These are phyloP conservation scores for Melanotaenia pygmaea DNA, from an alignment of 2,797 vertebrate genomes.

Conservation along the genomic window DNA sequence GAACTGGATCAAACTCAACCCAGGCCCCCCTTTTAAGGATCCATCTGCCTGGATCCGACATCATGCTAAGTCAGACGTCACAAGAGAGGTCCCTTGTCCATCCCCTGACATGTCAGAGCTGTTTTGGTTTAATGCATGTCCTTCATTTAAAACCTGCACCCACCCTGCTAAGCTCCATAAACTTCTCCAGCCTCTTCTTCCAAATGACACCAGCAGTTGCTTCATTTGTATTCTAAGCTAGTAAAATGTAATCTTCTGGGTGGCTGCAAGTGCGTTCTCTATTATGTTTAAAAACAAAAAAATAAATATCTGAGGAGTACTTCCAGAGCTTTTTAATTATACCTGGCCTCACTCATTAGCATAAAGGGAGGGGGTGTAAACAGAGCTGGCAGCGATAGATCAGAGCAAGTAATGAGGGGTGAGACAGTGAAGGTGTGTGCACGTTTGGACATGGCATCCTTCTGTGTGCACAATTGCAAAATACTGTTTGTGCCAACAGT, in stretches of 20 bases:
- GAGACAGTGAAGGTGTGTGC: constrained; percentile 45
- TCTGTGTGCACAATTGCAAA: constrained; percentile 49
- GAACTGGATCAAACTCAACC: neutral
- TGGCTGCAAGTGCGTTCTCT: constrained; percentile 44
- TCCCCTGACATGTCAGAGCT: neutral
- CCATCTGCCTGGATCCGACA: no score
- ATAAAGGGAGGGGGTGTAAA: constrained; percentile 62
- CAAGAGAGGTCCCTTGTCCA: neutral
- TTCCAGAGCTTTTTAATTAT: constrained; percentile 70
- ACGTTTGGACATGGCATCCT: constrained; percentile 50
- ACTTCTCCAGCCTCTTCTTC: constrained; percentile 12
- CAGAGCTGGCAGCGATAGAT: constrained; percentile 74
- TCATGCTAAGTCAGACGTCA: neutral
- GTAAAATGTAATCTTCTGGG: constrained; percentile 50
- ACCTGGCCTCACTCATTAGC: constrained; percentile 62
- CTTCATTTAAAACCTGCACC: constrained; percentile 24
- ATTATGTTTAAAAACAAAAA: constrained; percentile 47
- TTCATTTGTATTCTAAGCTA: constrained; percentile 59
- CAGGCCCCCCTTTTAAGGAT: no score
- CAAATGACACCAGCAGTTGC: constrained; percentile 27
- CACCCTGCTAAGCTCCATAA: constrained; percentile 11
- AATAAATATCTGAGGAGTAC: constrained; percentile 40
- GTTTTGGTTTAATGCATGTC: neutral
- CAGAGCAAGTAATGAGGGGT: constrained; percentile 48
- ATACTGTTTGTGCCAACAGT: constrained; percentile 65